Conservation (phyloP, 2,888 invertebrate genomes). For the Stenotaenia linearis region DNA sequence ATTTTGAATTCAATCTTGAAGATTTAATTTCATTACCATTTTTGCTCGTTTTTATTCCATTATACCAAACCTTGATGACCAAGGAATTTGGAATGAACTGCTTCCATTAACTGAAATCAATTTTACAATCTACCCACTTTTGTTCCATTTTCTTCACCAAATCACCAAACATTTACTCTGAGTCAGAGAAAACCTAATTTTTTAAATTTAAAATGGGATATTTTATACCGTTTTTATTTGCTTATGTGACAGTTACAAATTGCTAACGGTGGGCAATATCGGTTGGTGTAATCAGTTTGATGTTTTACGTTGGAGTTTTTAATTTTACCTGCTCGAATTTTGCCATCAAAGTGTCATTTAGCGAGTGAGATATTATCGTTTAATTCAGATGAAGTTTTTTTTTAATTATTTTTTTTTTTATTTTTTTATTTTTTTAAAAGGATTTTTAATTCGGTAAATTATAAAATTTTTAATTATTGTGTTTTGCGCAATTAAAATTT, state of each 20-base stretch:
- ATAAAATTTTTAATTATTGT: too few species aligned
- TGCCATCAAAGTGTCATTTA: background rate
- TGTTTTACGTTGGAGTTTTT: too few species aligned
- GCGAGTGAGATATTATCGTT: too few species aligned
- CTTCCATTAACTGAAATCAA: slow-evolving; percentile 19
- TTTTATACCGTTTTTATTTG: background rate
- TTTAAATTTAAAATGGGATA: too few species aligned
- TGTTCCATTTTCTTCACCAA: background rate
- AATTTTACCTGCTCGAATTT: background rate
- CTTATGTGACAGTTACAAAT: too few species aligned
- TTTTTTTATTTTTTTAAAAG: too few species aligned
- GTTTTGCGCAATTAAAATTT: too few species aligned
- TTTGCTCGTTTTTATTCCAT: background rate
- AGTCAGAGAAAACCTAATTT: background rate
- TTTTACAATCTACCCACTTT: slow-evolving; percentile 6
- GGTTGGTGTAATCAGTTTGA: too few species aligned
- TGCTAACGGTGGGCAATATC: too few species aligned
- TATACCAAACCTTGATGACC: background rate
- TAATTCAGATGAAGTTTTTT: too few species aligned
- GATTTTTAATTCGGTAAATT: too few species aligned
- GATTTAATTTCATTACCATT: background rate
- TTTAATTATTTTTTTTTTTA: too few species aligned
- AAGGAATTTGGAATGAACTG: background rate
- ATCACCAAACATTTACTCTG: background rate
- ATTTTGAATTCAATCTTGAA: background rate